A percentile compares a stretch with the other conserved stretches of the same genome.
These are phyloP conservation scores for Notolepis coatsorum DNA, from an alignment of 2,797 vertebrate species.

Conservation along the genomic window DNA sequence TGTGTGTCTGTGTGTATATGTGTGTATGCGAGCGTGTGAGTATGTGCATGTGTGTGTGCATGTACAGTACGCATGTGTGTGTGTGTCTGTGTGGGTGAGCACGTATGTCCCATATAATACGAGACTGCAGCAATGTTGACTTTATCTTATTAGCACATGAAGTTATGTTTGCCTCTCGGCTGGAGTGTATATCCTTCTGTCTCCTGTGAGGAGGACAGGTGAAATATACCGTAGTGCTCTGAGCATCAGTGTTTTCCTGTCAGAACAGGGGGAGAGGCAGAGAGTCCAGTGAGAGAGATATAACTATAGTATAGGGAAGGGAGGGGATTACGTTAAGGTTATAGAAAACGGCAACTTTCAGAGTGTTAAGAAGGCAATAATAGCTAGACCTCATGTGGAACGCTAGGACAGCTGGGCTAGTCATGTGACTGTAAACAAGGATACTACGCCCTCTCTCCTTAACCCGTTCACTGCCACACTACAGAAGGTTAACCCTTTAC, in stretches of 20 bases:
- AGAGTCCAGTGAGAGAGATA: conserved; percentile 29
- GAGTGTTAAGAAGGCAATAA: background rate
- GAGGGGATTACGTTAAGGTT: no score
- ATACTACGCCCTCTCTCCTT: no score
- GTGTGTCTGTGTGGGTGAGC: conserved; percentile 43
- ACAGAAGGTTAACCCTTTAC: no score
- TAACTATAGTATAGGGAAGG: background rate
- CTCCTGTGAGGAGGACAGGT: conserved; percentile 32
- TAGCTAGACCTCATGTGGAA: background rate
- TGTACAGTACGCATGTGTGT: background rate
- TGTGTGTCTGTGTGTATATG: no score
- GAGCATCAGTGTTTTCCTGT: conserved; percentile 32
- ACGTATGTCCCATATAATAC: no score
- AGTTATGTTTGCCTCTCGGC: conserved; percentile 46
- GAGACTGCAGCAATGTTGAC: conserved; percentile 30
- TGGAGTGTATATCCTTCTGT: conserved; percentile 33
- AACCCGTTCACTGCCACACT: no score
- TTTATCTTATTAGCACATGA: conserved; percentile 51
- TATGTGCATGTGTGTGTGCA: no score
- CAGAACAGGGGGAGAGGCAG: conserved; percentile 27
- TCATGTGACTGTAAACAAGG: no score
- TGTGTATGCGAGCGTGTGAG: no score
- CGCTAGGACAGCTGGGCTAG: no score
- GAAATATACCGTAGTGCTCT: conserved; percentile 40
- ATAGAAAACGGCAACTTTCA: background rate